phyloP scores from a whole-genome alignment of 2,888 invertebrate genomes.

The Polydrusus cervinus region DNA sequence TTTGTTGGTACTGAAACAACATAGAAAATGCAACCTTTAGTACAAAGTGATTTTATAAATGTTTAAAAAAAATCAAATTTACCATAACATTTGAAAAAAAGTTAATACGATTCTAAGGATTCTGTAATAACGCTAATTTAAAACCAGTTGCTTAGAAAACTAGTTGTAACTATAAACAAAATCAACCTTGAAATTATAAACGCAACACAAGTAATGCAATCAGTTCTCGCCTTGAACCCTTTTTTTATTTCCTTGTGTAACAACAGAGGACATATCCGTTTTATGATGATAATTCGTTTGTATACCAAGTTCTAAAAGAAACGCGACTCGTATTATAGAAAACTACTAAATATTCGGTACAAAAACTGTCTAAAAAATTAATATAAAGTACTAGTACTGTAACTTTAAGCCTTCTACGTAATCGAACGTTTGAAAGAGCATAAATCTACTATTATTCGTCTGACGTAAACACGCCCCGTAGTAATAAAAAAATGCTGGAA shows the following conservation, averaged over 20 bases:
- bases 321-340: too few relatives aligned
- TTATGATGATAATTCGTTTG: background rate
- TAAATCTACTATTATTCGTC: too few relatives aligned
- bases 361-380: too few relatives aligned
- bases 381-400: background rate
- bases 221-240: slow-evolving; percentile 9
- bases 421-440: too few relatives aligned
- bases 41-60: background rate
- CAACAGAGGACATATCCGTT: background rate
- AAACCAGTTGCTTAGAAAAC: background rate
- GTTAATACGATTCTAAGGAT: too few relatives aligned
- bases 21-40: slow-evolving; percentile 46
- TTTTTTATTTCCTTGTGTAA: slow-evolving; percentile 4
- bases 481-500: too few relatives aligned
- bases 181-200: slow-evolving; percentile 10
- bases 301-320: too few relatives aligned
- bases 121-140: background rate
- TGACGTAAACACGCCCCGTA: too few relatives aligned
- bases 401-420: too few relatives aligned
- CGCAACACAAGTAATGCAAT: slow-evolving; percentile 8
- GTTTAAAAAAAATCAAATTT: too few relatives aligned
- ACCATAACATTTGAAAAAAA: too few relatives aligned
- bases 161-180: slow-evolving; percentile 8
- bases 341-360: too few relatives aligned
- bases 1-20: slow-evolving; percentile 71